phyloP scores from a whole-genome alignment of 2,113 vertebrate species.

The Callithrix jacchus region DNA sequence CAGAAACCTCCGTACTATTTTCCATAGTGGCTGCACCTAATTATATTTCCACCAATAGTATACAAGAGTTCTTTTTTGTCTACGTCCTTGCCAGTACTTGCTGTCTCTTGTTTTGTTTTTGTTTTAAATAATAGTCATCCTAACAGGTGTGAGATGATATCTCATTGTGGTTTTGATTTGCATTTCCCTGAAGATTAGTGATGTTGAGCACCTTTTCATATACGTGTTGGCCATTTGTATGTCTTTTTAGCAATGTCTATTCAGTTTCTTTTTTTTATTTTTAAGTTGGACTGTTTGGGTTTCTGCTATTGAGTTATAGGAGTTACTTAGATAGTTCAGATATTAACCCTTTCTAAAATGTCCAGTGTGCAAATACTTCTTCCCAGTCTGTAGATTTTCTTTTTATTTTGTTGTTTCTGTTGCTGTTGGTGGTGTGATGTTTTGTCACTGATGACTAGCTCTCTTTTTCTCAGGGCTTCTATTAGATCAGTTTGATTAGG shows the following conservation, averaged over 20 bases:
- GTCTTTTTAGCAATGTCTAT: not conserved
- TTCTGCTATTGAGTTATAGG: not conserved
- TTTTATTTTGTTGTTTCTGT: not conserved
- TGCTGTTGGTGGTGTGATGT: conserved; percentile 37
- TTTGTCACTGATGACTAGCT: not conserved
- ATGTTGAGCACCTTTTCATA: not conserved
- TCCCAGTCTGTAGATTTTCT: not conserved
- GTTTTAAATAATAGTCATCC: not conserved
- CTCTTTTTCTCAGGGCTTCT: conserved; percentile 10
- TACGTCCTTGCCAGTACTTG: not conserved
- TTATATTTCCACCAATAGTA: not conserved
- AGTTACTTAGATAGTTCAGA: not conserved
- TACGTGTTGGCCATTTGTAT: not conserved
- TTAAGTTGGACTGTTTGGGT: not conserved
- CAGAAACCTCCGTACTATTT: not conserved
- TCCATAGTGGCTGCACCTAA: not conserved
- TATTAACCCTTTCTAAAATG: not conserved
- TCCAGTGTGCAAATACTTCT: not conserved
- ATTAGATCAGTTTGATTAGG: not conserved
- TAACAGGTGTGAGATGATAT: not conserved
- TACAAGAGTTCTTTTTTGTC: not conserved
- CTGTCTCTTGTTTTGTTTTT: not conserved
- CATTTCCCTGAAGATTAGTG: not conserved
- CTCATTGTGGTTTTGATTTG: not conserved
- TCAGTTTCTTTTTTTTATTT: not conserved